These are phyloP conservation scores for Prolemur simus DNA, from an alignment of 2,113 vertebrate genomes.

Conservation along the genomic window DNA sequence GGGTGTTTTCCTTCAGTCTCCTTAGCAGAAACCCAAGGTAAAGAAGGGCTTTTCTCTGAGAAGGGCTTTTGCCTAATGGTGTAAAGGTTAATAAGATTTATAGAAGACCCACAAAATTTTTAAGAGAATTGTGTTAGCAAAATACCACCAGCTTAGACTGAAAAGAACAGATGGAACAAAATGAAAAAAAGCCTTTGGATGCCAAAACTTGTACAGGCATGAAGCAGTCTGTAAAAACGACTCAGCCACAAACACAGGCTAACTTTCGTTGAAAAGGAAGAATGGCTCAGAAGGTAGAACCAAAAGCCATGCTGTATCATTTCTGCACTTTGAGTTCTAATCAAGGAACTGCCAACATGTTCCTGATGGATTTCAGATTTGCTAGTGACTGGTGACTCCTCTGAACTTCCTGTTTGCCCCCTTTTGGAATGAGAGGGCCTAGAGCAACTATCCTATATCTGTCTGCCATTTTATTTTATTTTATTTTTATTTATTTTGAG, in stretches of 20 bases:
- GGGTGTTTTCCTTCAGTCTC: not conserved
- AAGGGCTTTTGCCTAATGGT: not conserved
- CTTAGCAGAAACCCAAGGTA: not conserved
- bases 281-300: not conserved
- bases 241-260: not conserved
- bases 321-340: not conserved
- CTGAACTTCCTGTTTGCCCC: not conserved
- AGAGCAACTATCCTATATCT: not conserved
- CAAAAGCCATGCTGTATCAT: not conserved
- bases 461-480: not conserved
- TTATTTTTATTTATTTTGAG: no score
- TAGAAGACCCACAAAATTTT: not conserved
- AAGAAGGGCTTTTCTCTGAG: not conserved
- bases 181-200: not conserved
- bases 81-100: not conserved
- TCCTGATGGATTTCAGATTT: conserved; percentile 4
- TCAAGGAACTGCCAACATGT: not conserved
- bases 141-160: not conserved
- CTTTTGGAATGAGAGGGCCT: not conserved
- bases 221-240: not conserved
- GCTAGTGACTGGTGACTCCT: not conserved
- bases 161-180: not conserved
- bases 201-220: not conserved
- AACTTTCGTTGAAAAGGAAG: not conserved
- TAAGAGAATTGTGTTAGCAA: not conserved